Percentiles rank a stretch among this genome's conserved stretches.
Conservation (phyloP, 2,888 invertebrate species). For the Altica lythri region DNA sequence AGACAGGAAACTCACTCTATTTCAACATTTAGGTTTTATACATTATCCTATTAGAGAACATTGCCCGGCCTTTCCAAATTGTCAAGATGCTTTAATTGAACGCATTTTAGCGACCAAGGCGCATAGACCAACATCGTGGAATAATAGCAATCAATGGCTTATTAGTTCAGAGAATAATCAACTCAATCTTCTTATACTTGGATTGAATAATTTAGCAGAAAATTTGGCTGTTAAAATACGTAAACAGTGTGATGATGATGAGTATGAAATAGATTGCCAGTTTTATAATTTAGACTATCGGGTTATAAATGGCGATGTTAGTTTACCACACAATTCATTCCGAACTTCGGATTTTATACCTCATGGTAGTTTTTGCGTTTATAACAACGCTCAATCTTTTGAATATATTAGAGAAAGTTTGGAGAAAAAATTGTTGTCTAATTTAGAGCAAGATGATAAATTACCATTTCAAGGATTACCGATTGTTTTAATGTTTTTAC, state of each 20-base stretch:
- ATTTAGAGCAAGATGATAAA: conserved; percentile 89
- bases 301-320: conserved; percentile 85
- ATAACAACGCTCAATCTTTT: conserved; percentile 88
- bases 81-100: conserved; percentile 78
- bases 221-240: conserved; percentile 85
- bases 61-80: conserved; percentile 87
- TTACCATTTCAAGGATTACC: conserved; percentile 84
- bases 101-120: conserved; percentile 71
- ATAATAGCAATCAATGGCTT: conserved; percentile 68
- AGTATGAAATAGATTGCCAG: conserved; percentile 79
- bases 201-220: conserved; percentile 83
- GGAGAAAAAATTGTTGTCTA: conserved; percentile 87
- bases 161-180: conserved; percentile 70
- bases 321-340: conserved; percentile 78
- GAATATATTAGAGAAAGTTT: conserved; percentile 90
- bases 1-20: conserved; percentile 90
- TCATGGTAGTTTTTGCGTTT: conserved; percentile 89
- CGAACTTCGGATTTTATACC: conserved; percentile 85
- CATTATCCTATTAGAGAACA: conserved; percentile 94
- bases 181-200: conserved; percentile 86
- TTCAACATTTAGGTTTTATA: conserved; percentile 94
- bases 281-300: conserved; percentile 83
- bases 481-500: conserved; percentile 88
- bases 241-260: conserved; percentile 85
- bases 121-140: conserved; percentile 67